Evolutionary conservation across 2,888 invertebrate species (phyloP).

Genomic region (Drosophila nr. medialis): DNA sequence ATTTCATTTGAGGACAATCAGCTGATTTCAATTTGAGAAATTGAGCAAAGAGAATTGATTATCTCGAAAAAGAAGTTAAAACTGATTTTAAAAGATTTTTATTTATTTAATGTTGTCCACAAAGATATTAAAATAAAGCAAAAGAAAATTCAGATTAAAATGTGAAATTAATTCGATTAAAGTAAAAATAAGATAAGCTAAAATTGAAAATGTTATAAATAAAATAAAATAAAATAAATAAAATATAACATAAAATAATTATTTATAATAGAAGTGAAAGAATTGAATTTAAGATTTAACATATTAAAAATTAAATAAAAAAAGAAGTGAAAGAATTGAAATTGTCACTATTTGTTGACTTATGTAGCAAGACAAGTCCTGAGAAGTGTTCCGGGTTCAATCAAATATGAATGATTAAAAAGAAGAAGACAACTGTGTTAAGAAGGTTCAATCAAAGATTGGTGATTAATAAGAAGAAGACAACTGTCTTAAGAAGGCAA

Average conservation of each 20-base stretch:
- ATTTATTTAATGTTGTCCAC: background rate
- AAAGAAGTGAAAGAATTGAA: no score
- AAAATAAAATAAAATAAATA: background rate
- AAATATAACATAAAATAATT: background rate
- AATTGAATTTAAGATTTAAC: no score
- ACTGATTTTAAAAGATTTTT: background rate
- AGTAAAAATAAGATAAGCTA: background rate
- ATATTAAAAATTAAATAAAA: no score
- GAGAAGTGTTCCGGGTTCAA: background rate
- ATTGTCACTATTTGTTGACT: background rate
- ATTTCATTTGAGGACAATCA: conserved; percentile 12
- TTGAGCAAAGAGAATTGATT: background rate
- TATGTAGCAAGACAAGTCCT: rapidly evolving
- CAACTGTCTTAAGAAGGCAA: no score
- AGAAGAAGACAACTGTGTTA: no score
- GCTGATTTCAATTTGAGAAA: background rate
- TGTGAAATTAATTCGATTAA: background rate
- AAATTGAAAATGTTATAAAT: background rate
- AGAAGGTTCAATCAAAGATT: no score
- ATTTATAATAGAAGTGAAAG: no score
- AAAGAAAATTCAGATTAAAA: rapidly evolving
- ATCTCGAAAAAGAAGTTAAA: background rate
- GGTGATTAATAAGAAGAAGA: background rate
- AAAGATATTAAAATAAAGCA: background rate
- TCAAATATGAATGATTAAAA: no score